Conservation (phyloP, 1,140 invertebrate species). For the Helicoverpa armigera region DNA sequence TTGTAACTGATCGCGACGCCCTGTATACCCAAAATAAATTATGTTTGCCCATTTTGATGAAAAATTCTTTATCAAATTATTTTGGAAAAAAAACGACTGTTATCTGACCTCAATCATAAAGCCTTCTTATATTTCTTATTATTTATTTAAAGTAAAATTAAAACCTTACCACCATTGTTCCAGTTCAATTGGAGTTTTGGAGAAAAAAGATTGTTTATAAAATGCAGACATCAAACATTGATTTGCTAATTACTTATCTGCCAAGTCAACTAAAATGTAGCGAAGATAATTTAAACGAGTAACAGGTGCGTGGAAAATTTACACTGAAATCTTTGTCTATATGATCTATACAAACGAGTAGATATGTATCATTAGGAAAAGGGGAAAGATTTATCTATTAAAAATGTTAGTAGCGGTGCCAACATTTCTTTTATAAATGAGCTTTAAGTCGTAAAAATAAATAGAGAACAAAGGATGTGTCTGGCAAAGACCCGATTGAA, state of each 20-base stretch:
- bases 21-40: constrained; percentile 41
- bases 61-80: constrained; percentile 44
- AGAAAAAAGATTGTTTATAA: no score
- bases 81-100: constrained; percentile 12
- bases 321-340: not conserved
- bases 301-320: not conserved
- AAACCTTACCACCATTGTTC: not conserved
- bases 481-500: not conserved
- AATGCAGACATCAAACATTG: no score
- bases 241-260: not conserved
- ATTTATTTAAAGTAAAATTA: constrained; percentile 9
- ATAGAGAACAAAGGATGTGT: constrained; percentile 18
- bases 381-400: not conserved
- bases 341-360: not conserved
- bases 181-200: no score
- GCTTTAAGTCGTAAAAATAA: constrained; percentile 19
- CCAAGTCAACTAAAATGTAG: no score
- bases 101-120: constrained; percentile 29
- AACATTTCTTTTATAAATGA: constrained; percentile 20
- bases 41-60: constrained; percentile 41
- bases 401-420: constrained; percentile 17
- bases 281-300: no score
- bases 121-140: constrained; percentile 16
- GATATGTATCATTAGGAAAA: constrained; percentile 8
- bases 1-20: constrained; percentile 28